These are phyloP conservation scores for Baronia brevicornis DNA, from an alignment of 2,888 invertebrate genomes.

Conservation along the genomic window DNA sequence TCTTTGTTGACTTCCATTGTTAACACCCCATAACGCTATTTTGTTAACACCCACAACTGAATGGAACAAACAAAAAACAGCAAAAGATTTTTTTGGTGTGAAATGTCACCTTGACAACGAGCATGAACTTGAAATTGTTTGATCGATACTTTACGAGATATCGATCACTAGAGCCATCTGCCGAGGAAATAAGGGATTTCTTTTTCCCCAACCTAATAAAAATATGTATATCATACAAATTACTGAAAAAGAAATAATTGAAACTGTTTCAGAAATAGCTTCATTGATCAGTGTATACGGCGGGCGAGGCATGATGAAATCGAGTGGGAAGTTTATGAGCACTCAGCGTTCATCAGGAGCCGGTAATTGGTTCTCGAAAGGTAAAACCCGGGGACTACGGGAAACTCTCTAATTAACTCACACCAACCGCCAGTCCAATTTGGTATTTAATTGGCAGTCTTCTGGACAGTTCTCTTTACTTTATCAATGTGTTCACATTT, in stretches of 20 bases:
- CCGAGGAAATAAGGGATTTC: too few relatives aligned
- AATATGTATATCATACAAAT: background rate
- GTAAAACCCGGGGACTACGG: constrained; percentile 37
- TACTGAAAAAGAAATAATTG: constrained; percentile 4
- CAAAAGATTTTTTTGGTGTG: too few relatives aligned
- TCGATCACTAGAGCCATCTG: too few relatives aligned
- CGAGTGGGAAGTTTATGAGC: constrained; percentile 50
- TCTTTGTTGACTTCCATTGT: too few relatives aligned
- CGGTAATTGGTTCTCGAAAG: constrained; percentile 63
- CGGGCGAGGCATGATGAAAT: constrained; percentile 53
- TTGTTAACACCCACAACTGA: too few relatives aligned
- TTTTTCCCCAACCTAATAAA: too few relatives aligned
- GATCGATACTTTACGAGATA: too few relatives aligned
- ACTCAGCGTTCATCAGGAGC: constrained; percentile 53
- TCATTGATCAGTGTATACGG: constrained; percentile 16
- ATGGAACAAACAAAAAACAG: too few relatives aligned
- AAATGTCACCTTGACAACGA: too few relatives aligned
- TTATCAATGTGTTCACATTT: constrained; percentile 1
- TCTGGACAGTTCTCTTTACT: constrained; percentile 11
- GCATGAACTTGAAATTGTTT: too few relatives aligned
- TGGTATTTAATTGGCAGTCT: constrained; percentile 22
- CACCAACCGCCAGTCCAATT: constrained; percentile 30
- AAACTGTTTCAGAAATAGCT: constrained; percentile 1
- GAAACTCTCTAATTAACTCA: constrained; percentile 61
- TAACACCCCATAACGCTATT: too few relatives aligned